A percentile compares a stretch with the other conserved stretches of the same genome.
These are phyloP conservation scores for Cavia aperea DNA, from an alignment of 2,113 vertebrate genomes.

Conservation along the genomic window DNA sequence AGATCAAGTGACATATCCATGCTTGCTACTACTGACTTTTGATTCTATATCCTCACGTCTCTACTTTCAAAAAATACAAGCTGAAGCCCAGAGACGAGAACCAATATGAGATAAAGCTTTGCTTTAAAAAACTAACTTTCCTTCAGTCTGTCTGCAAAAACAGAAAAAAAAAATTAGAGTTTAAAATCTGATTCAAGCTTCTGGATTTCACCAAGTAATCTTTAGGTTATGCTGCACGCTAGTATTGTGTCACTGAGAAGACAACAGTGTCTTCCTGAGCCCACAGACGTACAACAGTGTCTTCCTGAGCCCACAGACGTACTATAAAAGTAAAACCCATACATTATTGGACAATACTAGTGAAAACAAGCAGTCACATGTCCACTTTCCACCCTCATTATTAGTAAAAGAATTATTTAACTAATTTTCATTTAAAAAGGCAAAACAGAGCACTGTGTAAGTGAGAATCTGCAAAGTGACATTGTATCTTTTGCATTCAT, in stretches of 20 bases:
- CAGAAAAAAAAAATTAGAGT: neutral
- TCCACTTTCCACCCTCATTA: neutral
- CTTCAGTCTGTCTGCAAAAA: neutral
- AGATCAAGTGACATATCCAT: neutral
- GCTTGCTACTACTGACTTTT: neutral
- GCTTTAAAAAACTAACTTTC: neutral
- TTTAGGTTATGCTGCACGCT: neutral
- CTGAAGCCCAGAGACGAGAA: neutral
- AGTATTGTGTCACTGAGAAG: neutral
- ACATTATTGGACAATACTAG: neutral
- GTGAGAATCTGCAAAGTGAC: neutral
- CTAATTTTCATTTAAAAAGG: conserved; percentile 48
- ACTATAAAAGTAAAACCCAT: neutral
- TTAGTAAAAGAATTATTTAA: neutral
- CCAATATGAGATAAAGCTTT: neutral
- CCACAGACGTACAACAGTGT: neutral
- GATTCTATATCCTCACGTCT: neutral
- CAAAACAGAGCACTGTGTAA: conserved; percentile 43
- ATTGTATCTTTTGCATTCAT: neutral
- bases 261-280: neutral
- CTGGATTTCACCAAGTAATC: neutral
- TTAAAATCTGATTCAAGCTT: neutral
- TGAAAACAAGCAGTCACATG: neutral
- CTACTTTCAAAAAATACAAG: neutral
- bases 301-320: neutral